Evolutionary conservation across 2,888 invertebrate species (phyloP), one percentile per base, ranked within the genome.

Genomic region (Artemia sp.): DNA sequence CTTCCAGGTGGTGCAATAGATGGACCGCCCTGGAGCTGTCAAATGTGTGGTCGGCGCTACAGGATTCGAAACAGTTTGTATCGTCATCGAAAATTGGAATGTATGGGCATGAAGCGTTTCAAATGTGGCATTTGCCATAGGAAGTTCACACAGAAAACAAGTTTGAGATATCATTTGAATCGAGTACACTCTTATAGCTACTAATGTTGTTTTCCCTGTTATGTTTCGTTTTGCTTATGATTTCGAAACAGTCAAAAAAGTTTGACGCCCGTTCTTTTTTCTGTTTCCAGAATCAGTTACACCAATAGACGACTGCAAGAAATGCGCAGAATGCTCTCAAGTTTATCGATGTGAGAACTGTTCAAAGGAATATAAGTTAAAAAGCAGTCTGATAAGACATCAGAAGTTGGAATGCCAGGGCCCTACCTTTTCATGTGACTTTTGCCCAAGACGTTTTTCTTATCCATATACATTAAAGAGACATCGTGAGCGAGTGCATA

Each of bases 401-500:
- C n/a, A 19, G 9, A 58, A 58, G 24, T 19, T 58, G 64, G 64
- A 58, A 24, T 58, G 64, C 19, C 14, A 24, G n/a, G 64, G 64
- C 9, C 64, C 64, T 19, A 58, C 14, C 64, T n/a, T 58, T 19
- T n/a, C 19, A 24, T 58, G 64, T 10, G 24, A 19, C 19, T 19
- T 58, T 58, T 58, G 64, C 19, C 14, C 14, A 19, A n/a, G 24
- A 24, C 14, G 14, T n/a, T 58, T 58, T 58, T 58, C 64, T 9
- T 24, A 58, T 58, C n/a, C 14, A 10, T 24, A 58, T 10, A 19
- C 64, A n/a, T 58, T 58, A 24, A 58, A 58, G 24, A 58, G 64
- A 24, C 64, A 58, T 58, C 64, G n/a, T 58, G 64, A 58, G 10
- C 64, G 64, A 24, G 64, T 58, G 8, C 64, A 58, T 10, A 58